These are phyloP conservation scores for Pyrocoelia pectoralis DNA, from an alignment of 2,888 invertebrate genomes.

Conservation along the genomic window DNA sequence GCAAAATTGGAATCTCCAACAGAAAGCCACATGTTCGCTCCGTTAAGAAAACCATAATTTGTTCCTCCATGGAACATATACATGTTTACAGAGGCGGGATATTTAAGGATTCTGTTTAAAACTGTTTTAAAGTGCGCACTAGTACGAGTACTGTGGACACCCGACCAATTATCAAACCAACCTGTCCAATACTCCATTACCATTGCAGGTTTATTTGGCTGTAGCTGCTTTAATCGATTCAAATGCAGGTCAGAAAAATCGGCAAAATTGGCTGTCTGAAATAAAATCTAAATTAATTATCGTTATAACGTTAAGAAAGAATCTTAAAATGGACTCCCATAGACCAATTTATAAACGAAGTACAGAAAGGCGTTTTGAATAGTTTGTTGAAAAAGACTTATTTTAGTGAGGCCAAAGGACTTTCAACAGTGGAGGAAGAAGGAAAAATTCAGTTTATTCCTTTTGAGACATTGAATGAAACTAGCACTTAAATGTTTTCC, in stretches of 20 bases:
- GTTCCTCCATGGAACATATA: constrained; percentile 94
- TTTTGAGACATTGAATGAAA: no score
- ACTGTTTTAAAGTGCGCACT: constrained; percentile 43
- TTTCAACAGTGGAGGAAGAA: no score
- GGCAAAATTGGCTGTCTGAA: constrained; percentile 65
- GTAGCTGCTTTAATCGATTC: constrained; percentile 56
- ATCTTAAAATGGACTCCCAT: no score
- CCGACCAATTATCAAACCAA: constrained; percentile 68
- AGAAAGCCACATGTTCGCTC: constrained; percentile 42
- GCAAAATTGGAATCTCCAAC: constrained; percentile 31
- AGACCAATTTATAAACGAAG: no score
- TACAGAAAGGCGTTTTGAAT: no score
- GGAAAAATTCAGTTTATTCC: no score
- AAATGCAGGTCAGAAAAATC: constrained; percentile 56
- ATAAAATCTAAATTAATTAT: not conserved
- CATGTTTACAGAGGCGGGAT: constrained; percentile 73
- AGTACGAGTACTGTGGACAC: constrained; percentile 47
- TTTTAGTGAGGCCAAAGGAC: no score
- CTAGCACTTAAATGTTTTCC: no score
- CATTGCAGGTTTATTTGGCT: constrained; percentile 64
- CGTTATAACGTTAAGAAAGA: no score
- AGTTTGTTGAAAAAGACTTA: no score
- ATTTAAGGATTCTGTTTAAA: constrained; percentile 48
- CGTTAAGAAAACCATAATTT: constrained; percentile 73
- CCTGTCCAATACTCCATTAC: constrained; percentile 69